Evolutionary conservation across 2,113 vertebrate genomes (phyloP).

Genomic region (Sapayoa aenigma): DNA sequence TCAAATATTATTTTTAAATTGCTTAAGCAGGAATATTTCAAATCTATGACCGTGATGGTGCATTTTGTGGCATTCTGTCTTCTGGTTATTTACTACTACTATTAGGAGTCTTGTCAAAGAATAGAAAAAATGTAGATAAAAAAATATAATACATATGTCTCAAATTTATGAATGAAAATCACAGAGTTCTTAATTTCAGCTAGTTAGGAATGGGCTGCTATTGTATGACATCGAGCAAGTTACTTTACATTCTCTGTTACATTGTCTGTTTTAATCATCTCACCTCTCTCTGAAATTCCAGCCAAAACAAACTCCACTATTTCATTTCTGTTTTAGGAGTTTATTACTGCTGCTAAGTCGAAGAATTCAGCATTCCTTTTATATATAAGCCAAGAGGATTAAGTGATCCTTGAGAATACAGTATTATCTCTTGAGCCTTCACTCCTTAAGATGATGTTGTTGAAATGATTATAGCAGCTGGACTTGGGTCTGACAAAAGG

Average conservation of each 20-base stretch:
- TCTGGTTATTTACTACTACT: neutral
- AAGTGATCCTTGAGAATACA: neutral
- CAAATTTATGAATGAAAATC: neutral
- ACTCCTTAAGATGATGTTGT: neutral
- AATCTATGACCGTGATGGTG: neutral
- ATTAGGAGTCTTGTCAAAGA: neutral
- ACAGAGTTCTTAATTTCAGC: neutral
- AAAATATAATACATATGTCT: neutral
- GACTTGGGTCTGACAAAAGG: slow-evolving; percentile 26
- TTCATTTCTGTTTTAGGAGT: neutral
- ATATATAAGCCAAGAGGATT: neutral
- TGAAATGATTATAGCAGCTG: neutral
- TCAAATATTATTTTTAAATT: neutral
- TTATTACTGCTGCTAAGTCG: neutral
- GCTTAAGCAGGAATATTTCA: neutral
- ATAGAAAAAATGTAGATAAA: neutral
- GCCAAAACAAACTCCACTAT: neutral
- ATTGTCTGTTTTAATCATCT: neutral
- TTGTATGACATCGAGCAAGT: neutral
- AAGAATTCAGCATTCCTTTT: neutral
- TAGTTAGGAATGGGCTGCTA: neutral
- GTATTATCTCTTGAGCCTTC: neutral
- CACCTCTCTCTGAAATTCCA: neutral
- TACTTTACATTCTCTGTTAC: neutral
- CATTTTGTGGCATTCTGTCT: neutral